phyloP scores from a whole-genome alignment of 2,797 vertebrate genomes.

The Mareca penelope region DNA sequence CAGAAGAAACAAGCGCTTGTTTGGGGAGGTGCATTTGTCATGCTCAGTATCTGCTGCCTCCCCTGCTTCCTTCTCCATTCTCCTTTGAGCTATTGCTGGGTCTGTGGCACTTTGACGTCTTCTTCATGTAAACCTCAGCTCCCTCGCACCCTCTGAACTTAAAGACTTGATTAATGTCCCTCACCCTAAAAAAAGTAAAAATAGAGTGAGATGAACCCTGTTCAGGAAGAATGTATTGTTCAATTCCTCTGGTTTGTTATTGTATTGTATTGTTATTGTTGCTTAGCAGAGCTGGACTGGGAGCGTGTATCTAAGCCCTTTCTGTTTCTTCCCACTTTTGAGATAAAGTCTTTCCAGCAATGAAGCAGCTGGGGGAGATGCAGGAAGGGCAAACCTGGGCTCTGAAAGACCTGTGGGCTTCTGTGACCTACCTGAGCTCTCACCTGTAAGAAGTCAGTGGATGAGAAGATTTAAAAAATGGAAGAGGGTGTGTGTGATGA shows the following conservation, averaged over 20 bases:
- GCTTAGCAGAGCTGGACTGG: neutral
- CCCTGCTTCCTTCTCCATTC: neutral
- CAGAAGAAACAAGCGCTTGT: neutral
- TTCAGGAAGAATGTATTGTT: neutral
- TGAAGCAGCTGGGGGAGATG: neutral
- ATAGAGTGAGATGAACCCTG: neutral
- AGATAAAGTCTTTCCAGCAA: neutral
- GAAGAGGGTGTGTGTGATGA: neutral
- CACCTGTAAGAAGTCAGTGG: neutral
- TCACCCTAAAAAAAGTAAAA: neutral
- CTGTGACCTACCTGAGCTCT: neutral
- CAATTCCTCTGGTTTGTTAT: neutral
- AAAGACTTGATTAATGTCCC: neutral
- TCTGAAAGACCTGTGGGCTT: neutral
- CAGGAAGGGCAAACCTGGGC: neutral
- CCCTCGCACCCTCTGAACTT: neutral
- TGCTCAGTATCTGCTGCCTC: neutral
- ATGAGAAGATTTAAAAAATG: neutral
- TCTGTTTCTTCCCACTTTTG: neutral
- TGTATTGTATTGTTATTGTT: neutral
- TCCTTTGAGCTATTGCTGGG: neutral
- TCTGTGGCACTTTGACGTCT: neutral
- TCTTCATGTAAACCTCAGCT: neutral
- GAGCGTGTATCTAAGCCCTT: neutral
- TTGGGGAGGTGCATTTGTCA: neutral